phyloP scores from a whole-genome alignment of 1,140 invertebrate species.

The Heliothis virescens region DNA sequence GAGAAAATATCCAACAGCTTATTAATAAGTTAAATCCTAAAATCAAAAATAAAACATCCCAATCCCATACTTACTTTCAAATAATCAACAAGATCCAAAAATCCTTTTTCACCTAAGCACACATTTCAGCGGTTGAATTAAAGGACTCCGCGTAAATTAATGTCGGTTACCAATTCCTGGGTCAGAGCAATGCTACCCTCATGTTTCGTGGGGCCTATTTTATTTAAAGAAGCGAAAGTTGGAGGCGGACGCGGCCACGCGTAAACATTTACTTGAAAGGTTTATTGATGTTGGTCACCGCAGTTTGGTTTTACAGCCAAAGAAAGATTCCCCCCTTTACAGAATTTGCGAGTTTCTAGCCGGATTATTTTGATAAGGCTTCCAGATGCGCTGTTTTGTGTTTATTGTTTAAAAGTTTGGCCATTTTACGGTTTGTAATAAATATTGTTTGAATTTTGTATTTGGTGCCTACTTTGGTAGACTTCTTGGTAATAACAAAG shows the following conservation, averaged over 20 bases:
- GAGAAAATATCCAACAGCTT: too few relatives aligned
- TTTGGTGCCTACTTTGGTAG: not conserved
- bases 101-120: slow-evolving; percentile 7
- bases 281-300: slow-evolving; percentile 69
- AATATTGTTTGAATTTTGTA: not conserved
- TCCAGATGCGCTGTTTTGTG: not conserved
- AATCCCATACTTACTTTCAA: not conserved
- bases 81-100: slow-evolving; percentile 21
- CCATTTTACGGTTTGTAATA: not conserved
- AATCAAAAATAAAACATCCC: not conserved
- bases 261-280: slow-evolving; percentile 74
- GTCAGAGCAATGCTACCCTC: slow-evolving; percentile 50
- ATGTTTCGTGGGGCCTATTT: slow-evolving; percentile 58
- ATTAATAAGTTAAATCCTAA: not conserved
- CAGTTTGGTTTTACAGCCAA: slow-evolving; percentile 58
- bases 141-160: slow-evolving; percentile 44
- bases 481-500: not conserved
- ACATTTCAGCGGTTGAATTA: slow-evolving; percentile 42
- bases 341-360: slow-evolving; percentile 50
- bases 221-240: slow-evolving; percentile 69
- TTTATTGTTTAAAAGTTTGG: slow-evolving; percentile 7
- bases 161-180: slow-evolving; percentile 49
- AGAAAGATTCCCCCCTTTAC: slow-evolving; percentile 51
- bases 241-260: slow-evolving; percentile 62
- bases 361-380: slow-evolving; percentile 42